Base-by-base conservation (phyloP, 2,888 invertebrate genomes). In the Chelonus formosanus region DNA sequence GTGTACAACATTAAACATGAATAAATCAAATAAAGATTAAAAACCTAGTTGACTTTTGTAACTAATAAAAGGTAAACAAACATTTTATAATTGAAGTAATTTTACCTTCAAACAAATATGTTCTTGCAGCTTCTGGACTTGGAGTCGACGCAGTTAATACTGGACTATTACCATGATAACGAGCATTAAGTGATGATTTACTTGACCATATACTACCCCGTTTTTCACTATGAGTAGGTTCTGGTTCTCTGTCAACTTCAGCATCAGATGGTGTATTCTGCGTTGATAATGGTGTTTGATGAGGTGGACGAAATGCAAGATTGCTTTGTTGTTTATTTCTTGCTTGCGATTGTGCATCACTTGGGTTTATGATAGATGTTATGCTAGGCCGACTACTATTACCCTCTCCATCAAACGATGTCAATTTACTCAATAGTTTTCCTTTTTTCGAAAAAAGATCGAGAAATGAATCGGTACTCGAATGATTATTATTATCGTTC, bases 221-320 rank as follows among this genome's bases (percentile, higher is more conserved):
- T 73, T 94, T 95, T 3, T 89, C 88, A 71, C 90, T 88, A 69
- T 89, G 90, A 50, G 43, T 40, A 5, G 40, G 6, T 40, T 40
- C 40, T 59, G 5, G 32, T 31, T 85, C 92, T 90, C 84, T 92
- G 90, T 94, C 93, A 83, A 94, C 92, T 87, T 97, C 97, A 81
- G 95, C 96, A 86, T 97, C 97, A 77, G 96, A 97, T 80, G 96
- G 93, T 76, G 96, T 94, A 78, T 95, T 95, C 82, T 96, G 91
- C 88, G 94, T 92, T 54, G 87, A 87, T 48, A 48, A 52, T 7
- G 52, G 8, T 78, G 89, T 88, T 78, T 92, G 90, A 85, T 91
- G 89, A 89, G 92, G 79, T 87, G 86, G 84, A 88, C 90, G 85
- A 88, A 88, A 91, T 79, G 92, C 90, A 76, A 93, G 90, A 86